A percentile compares a stretch with the other conserved stretches of the same genome.
These are phyloP conservation scores for Dasyornis broadbenti DNA, from an alignment of 2,113 vertebrate species.

Conservation along the genomic window DNA sequence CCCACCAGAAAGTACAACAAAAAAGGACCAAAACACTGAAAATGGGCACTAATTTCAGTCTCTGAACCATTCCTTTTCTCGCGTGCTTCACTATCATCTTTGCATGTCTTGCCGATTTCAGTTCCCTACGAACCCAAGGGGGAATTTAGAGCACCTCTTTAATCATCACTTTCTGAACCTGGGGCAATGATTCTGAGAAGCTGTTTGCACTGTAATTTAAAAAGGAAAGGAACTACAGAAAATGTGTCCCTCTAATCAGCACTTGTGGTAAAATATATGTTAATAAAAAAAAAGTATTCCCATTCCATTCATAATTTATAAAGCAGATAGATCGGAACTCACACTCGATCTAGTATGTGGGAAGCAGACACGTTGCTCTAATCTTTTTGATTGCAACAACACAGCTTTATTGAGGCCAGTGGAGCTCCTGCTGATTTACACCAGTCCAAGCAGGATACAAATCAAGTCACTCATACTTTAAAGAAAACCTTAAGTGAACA, in stretches of 20 bases:
- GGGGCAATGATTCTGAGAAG: background rate
- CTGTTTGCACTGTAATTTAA: slow-evolving; percentile 7
- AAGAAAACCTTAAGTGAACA: background rate
- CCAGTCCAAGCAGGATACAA: background rate
- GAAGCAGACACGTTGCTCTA: background rate
- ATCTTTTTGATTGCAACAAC: background rate
- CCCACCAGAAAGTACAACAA: background rate
- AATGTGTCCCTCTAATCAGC: background rate
- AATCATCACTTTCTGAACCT: slow-evolving; percentile 14
- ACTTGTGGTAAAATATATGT: slow-evolving; percentile 31
- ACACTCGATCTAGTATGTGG: background rate
- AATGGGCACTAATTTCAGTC: background rate
- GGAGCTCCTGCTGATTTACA: background rate
- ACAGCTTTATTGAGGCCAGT: background rate
- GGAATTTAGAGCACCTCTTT: background rate
- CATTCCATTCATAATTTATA: slow-evolving; percentile 36
- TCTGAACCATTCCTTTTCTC: background rate
- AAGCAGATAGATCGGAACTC: background rate
- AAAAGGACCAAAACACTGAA: background rate
- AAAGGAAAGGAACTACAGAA: slow-evolving; percentile 26
- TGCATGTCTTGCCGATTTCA: background rate
- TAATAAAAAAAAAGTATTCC: slow-evolving; percentile 14
- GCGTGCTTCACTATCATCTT: background rate
- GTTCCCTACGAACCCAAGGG: background rate
- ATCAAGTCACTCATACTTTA: background rate